These are phyloP conservation scores for Hylaeus anthracinus DNA, from an alignment of 1,140 invertebrate species.

Conservation along the genomic window DNA sequence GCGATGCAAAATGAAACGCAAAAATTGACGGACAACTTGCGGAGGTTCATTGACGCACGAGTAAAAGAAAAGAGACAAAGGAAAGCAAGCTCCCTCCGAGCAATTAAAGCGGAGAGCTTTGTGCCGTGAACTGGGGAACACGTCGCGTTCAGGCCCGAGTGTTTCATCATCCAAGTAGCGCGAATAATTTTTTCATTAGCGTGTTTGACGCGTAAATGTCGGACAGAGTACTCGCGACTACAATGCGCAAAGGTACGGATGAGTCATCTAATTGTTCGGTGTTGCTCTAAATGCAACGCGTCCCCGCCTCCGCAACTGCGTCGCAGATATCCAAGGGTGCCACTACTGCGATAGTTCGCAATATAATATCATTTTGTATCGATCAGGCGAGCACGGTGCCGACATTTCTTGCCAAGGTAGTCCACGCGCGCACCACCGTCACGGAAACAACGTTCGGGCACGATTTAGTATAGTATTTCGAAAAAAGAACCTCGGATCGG, in stretches of 20 bases:
- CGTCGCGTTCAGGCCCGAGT: not conserved
- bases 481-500: too few species aligned
- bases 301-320: conserved; percentile 6
- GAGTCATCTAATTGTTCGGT: conserved; percentile 24
- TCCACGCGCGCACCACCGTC: conserved; percentile 47
- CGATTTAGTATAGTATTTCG: not conserved
- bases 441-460: not conserved
- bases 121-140: not conserved
- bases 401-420: conserved; percentile 43
- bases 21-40: too few species aligned
- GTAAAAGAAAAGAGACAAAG: too few species aligned
- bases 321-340: conserved; percentile 49
- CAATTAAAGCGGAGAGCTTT: not conserved
- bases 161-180: conserved; percentile 7
- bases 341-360: conserved; percentile 12
- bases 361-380: conserved; percentile 58
- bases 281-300: not conserved
- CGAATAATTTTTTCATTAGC: not conserved
- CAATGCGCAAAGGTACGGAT: conserved; percentile 3
- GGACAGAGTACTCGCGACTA: conserved; percentile 14
- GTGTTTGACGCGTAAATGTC: not conserved
- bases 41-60: too few species aligned
- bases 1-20: too few species aligned
- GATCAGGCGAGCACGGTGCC: conserved; percentile 25
- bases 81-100: not conserved